phyloP scores from a whole-genome alignment of 2,888 invertebrate genomes.

The Conomelus anceps region DNA sequence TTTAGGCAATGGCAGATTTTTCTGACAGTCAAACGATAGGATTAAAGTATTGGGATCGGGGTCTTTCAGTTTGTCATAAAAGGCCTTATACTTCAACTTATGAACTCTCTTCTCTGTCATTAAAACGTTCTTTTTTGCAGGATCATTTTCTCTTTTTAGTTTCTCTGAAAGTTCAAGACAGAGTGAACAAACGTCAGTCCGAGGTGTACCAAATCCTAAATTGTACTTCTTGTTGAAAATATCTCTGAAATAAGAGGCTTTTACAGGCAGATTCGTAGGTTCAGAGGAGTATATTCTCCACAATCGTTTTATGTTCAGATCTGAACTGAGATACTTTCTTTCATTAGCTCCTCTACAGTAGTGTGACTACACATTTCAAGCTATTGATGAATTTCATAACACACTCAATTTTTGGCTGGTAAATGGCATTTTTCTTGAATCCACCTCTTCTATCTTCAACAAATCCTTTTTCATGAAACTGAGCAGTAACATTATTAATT shows the following conservation, averaged over 20 bases:
- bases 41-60: slow-evolving; percentile 6
- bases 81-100: slow-evolving; percentile 3
- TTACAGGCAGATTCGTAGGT: slow-evolving; percentile 6
- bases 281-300: slow-evolving; percentile 9
- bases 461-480: slow-evolving; percentile 8
- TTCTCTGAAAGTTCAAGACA: not conserved
- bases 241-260: slow-evolving; percentile 7
- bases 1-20: slow-evolving; percentile 6
- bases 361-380: slow-evolving; percentile 9
- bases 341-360: slow-evolving; percentile 6
- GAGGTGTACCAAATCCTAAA: slow-evolving; percentile 16
- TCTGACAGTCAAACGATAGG: slow-evolving; percentile 5
- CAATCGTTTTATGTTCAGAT: slow-evolving; percentile 8
- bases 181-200: not conserved
- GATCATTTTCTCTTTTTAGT: slow-evolving; percentile 13
- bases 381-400: slow-evolving; percentile 12
- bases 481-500: slow-evolving; percentile 9
- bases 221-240: slow-evolving; percentile 17
- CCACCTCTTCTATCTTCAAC: not conserved
- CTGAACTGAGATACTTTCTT: not conserved
- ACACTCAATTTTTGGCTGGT: slow-evolving; percentile 3
- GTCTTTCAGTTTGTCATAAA: slow-evolving; percentile 17
- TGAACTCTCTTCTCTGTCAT: slow-evolving; percentile 11
- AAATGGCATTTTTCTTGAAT: slow-evolving; percentile 2
- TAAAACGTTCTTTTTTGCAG: slow-evolving; percentile 1